These are phyloP conservation scores for Drosophila prostipennis DNA, from an alignment of 2,888 invertebrate species.

Conservation along the genomic window DNA sequence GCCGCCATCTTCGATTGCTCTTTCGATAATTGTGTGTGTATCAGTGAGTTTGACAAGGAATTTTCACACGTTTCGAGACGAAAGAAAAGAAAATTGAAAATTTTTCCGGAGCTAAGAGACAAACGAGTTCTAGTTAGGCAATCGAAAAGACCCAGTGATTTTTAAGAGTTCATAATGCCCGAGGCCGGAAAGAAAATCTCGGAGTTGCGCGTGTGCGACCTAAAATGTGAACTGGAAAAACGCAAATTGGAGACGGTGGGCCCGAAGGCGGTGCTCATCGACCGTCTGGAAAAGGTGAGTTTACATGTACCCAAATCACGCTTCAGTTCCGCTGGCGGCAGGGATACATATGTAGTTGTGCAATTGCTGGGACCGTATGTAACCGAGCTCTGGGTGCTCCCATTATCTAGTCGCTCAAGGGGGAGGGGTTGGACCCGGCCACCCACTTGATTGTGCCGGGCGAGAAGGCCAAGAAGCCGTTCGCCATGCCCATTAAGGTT, in stretches of 20 bases:
- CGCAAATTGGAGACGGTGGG: constrained; percentile 94
- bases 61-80: constrained; percentile 32
- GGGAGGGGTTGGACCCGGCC: constrained; percentile 90
- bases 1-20: constrained; percentile 18
- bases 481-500: constrained; percentile 79
- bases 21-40: constrained; percentile 28
- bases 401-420: constrained; percentile 86
- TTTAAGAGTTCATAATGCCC: constrained; percentile 70
- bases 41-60: constrained; percentile 21
- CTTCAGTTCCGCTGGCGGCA: background rate
- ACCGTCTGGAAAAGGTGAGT: constrained; percentile 92
- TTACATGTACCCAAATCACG: no score
- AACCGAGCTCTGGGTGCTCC: background rate
- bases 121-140: background rate
- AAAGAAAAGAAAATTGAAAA: constrained; percentile 1
- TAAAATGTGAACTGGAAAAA: constrained; percentile 93
- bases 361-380: constrained; percentile 16
- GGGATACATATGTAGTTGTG: constrained; percentile 8
- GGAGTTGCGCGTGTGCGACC: constrained; percentile 95
- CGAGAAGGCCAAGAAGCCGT: constrained; percentile 46
- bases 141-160: constrained; percentile 7
- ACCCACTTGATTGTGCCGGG: constrained; percentile 87
- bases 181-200: constrained; percentile 91
- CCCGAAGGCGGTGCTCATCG: constrained; percentile 93
- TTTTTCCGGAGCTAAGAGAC: constrained; percentile 1